A percentile compares a stretch with the other conserved stretches of the same genome.
These are phyloP conservation scores for Schlechtendalia chinensis DNA, from an alignment of 1,140 invertebrate species.

Conservation along the genomic window DNA sequence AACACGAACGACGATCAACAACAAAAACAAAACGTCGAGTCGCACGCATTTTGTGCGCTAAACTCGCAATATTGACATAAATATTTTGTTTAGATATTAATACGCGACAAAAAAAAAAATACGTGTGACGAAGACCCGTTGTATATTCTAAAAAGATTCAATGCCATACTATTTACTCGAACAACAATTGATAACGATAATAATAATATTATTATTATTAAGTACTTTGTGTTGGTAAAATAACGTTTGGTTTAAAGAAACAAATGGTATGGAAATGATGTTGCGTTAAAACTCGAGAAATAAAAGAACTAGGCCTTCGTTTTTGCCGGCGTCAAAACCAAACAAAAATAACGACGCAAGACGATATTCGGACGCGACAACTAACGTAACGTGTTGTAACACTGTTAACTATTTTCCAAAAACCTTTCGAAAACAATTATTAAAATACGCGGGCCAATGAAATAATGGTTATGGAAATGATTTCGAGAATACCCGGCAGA, in stretches of 20 bases:
- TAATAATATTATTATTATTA: background rate
- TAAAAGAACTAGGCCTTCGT: conserved; percentile 20
- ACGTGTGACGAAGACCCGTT: background rate
- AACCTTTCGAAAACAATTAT: background rate
- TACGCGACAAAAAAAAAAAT: background rate
- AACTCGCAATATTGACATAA: too few species aligned
- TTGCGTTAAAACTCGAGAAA: conserved; percentile 8
- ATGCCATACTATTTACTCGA: background rate
- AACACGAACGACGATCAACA: too few species aligned
- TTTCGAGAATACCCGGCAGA: background rate
- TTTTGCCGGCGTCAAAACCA: background rate
- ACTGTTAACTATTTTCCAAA: background rate
- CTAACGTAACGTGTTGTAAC: background rate
- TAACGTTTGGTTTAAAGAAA: background rate
- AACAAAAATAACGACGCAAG: conserved; percentile 4
- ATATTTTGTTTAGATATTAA: too few species aligned
- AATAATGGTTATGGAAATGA: background rate
- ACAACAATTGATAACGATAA: conserved; percentile 8
- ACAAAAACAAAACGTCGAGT: too few species aligned
- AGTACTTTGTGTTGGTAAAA: background rate
- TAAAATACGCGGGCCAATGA: background rate
- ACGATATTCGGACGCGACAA: background rate
- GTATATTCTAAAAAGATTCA: conserved; percentile 1
- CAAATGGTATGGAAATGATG: conserved; percentile 2
- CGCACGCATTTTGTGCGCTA: too few species aligned